Conservation (phyloP, 1,140 invertebrate species). For the Anoplolepis gracilipes region DNA sequence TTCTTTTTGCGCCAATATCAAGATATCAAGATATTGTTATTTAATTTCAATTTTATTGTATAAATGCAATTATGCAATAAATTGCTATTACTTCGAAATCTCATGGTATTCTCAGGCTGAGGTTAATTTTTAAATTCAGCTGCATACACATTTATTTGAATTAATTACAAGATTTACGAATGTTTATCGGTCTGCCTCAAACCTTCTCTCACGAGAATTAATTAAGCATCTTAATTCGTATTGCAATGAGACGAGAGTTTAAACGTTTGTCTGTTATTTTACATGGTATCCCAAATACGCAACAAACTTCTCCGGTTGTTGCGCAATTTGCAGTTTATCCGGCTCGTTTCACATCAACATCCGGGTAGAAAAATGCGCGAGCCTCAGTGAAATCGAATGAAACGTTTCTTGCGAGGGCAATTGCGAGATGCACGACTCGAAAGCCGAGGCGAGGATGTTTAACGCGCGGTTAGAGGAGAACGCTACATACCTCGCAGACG, state of each 20-base stretch:
- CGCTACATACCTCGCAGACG: constrained; percentile 33
- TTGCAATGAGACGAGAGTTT: background rate
- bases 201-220: constrained; percentile 41
- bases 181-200: background rate
- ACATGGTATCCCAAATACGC: background rate
- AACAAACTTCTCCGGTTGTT: constrained; percentile 21
- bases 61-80: background rate
- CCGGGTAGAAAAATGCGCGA: constrained; percentile 33
- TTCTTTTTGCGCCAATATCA: background rate
- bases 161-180: constrained; percentile 14
- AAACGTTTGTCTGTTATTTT: background rate
- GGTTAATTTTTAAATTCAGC: constrained; percentile 27
- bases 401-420: constrained; percentile 27
- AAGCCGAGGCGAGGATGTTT: constrained; percentile 29
- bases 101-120: background rate
- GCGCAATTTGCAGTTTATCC: constrained; percentile 12
- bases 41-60: background rate
- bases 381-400: constrained; percentile 32
- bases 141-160: constrained; percentile 9
- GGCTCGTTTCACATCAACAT: constrained; percentile 34
- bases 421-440: constrained; percentile 29
- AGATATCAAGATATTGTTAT: background rate
- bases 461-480: constrained; percentile 51
- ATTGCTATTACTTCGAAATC: constrained; percentile 4
- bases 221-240: constrained; percentile 35